These are phyloP conservation scores for Zootermopsis nevadensis DNA, from an alignment of 2,888 invertebrate species.

Conservation along the genomic window DNA sequence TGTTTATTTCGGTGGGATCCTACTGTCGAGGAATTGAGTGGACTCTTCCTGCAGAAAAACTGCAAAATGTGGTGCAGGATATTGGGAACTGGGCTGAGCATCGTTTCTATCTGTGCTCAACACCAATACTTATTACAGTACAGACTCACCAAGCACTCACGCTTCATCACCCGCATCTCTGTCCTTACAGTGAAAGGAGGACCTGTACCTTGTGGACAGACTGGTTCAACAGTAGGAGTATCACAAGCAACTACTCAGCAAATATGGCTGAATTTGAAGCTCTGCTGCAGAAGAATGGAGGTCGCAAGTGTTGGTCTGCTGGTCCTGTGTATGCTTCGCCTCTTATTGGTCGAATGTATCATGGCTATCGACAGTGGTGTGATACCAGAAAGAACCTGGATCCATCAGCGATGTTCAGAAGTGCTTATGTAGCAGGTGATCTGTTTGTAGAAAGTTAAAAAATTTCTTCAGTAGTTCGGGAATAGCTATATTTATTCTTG, in stretches of 20 bases:
- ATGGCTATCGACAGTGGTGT: slow-evolving; percentile 49
- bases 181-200: slow-evolving; percentile 41
- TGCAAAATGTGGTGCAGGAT: slow-evolving; percentile 32
- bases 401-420: slow-evolving; percentile 46
- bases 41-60: slow-evolving; percentile 44
- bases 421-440: slow-evolving; percentile 50
- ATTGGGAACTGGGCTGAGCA: slow-evolving; percentile 47
- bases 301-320: slow-evolving; percentile 51
- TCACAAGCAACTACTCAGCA: slow-evolving; percentile 43
- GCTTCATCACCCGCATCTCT: slow-evolving; percentile 42
- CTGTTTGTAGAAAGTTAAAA: slow-evolving; percentile 31
- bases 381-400: slow-evolving; percentile 43
- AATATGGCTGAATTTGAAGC: slow-evolving; percentile 51
- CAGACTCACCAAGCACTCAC: slow-evolving; percentile 41
- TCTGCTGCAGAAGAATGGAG: slow-evolving; percentile 49
- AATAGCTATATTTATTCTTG: too few relatives aligned
- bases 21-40: slow-evolving; percentile 50
- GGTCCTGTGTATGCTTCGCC: slow-evolving; percentile 50
- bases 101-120: slow-evolving; percentile 44
- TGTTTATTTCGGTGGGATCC: slow-evolving; percentile 35
- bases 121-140: slow-evolving; percentile 47
- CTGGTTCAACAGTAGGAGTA: slow-evolving; percentile 49
- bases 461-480: too few relatives aligned
- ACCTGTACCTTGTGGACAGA: slow-evolving; percentile 50
- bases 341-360: slow-evolving; percentile 50